phyloP scores from a whole-genome alignment of 2,888 invertebrate genomes.

The Elmis aenea region DNA sequence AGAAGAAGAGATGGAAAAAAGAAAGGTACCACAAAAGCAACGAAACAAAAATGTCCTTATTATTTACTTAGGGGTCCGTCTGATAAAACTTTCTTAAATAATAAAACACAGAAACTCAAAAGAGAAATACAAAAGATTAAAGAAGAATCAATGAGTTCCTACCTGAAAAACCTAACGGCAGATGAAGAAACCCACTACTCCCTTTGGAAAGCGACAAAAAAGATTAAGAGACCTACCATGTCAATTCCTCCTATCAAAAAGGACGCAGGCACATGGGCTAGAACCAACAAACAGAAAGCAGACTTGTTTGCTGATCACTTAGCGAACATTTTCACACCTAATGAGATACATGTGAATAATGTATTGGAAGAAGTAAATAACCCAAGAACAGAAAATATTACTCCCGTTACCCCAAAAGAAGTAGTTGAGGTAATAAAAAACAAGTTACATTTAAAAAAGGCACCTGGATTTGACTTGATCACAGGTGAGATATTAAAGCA shows the following conservation, averaged over 20 bases:
- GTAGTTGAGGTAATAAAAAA: slow-evolving; percentile 20
- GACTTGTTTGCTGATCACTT: slow-evolving; percentile 20
- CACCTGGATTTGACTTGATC: slow-evolving; percentile 27
- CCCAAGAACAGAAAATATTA: slow-evolving; percentile 10
- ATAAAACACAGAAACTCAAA: slow-evolving; percentile 6
- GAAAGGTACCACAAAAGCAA: no score
- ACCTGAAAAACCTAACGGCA: slow-evolving; percentile 13
- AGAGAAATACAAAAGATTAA: slow-evolving; percentile 11
- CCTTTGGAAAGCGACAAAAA: slow-evolving; percentile 13
- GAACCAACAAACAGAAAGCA: slow-evolving; percentile 21
- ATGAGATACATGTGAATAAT: slow-evolving; percentile 4
- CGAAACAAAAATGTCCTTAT: no score
- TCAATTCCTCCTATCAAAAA: slow-evolving; percentile 17
- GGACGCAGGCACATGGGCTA: slow-evolving; percentile 17
- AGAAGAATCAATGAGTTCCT: slow-evolving; percentile 10
- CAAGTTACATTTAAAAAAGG: slow-evolving; percentile 12
- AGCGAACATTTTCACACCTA: slow-evolving; percentile 16
- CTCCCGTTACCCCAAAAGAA: slow-evolving; percentile 12
- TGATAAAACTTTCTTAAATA: slow-evolving; percentile 10
- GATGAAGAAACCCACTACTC: slow-evolving; percentile 12
- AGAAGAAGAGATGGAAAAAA: no score
- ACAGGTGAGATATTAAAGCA: slow-evolving; percentile 22
- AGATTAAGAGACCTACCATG: slow-evolving; percentile 7
- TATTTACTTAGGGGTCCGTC: slow-evolving; percentile 2
- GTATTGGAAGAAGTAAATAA: slow-evolving; percentile 8